Conservation (phyloP, 2,113 vertebrate genomes). For the Spea bombifrons region DNA sequence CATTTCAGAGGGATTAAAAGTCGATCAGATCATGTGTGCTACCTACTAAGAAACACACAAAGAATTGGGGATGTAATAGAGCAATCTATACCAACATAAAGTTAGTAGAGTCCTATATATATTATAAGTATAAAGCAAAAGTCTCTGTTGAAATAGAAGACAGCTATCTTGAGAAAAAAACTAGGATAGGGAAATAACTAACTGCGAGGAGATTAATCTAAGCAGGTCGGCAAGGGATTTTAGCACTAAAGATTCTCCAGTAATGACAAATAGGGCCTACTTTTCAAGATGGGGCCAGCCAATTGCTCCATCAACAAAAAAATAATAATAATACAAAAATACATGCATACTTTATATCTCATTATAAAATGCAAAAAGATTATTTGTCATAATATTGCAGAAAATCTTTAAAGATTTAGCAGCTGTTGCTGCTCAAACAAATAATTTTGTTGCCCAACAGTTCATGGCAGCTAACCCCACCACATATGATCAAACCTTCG, state of each 20-base stretch:
- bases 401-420: too few relatives aligned
- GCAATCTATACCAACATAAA: too few relatives aligned
- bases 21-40: background rate
- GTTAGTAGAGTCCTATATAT: background rate
- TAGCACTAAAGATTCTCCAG: slow-evolving; percentile 50
- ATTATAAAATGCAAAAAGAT: too few relatives aligned
- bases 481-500: too few relatives aligned
- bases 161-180: slow-evolving; percentile 30
- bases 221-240: slow-evolving; percentile 56
- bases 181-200: slow-evolving; percentile 51
- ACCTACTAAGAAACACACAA: too few relatives aligned
- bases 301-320: background rate
- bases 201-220: slow-evolving; percentile 53
- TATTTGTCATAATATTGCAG: too few relatives aligned
- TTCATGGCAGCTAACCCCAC: too few relatives aligned
- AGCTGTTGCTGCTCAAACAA: too few relatives aligned
- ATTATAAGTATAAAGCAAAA: background rate
- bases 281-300: background rate
- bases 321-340: background rate
- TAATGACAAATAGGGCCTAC: slow-evolving; percentile 28
- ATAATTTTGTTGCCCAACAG: too few relatives aligned
- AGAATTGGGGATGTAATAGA: too few relatives aligned
- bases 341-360: too few relatives aligned
- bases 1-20: background rate
- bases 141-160: background rate